Conservation (phyloP, 1,140 invertebrate genomes). For the Nephila pilipes region DNA sequence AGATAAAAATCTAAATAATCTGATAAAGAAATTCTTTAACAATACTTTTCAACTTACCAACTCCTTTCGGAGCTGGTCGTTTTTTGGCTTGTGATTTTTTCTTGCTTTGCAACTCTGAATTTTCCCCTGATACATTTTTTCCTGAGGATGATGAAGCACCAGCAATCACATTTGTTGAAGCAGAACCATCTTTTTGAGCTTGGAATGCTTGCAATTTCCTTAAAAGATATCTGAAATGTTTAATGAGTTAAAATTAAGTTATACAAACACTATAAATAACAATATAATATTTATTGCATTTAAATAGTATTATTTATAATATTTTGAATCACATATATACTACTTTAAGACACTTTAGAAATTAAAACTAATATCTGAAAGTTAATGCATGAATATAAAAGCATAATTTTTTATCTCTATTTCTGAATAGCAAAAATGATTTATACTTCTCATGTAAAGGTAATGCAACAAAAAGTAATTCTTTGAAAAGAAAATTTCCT, state of each 20-base stretch:
- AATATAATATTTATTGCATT: not conserved
- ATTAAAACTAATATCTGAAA: no score
- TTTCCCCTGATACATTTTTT: slow-evolving; percentile 22
- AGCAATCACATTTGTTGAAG: slow-evolving; percentile 15
- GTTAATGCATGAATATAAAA: no score
- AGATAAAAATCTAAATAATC: no score
- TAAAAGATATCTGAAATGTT: slow-evolving; percentile 58
- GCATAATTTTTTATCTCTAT: no score
- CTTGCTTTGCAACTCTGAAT: slow-evolving; percentile 20
- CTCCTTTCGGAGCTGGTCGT: slow-evolving; percentile 60
- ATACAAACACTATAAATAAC: no score
- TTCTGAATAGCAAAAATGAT: no score
- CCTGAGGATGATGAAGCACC: not conserved
- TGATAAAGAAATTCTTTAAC: no score
- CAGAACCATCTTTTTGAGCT: slow-evolving; percentile 64
- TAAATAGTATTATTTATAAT: not conserved
- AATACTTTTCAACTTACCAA: slow-evolving; percentile 7
- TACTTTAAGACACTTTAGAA: no score
- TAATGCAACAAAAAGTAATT: no score
- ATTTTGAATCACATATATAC: no score
- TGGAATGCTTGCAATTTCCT: slow-evolving; percentile 67
- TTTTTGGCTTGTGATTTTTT: slow-evolving; percentile 69
- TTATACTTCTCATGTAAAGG: no score
- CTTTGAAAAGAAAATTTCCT: no score
- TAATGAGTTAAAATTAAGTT: not conserved